Base-by-base conservation (phyloP, 2,113 vertebrate species). In the Kryptolebias marmoratus region DNA sequence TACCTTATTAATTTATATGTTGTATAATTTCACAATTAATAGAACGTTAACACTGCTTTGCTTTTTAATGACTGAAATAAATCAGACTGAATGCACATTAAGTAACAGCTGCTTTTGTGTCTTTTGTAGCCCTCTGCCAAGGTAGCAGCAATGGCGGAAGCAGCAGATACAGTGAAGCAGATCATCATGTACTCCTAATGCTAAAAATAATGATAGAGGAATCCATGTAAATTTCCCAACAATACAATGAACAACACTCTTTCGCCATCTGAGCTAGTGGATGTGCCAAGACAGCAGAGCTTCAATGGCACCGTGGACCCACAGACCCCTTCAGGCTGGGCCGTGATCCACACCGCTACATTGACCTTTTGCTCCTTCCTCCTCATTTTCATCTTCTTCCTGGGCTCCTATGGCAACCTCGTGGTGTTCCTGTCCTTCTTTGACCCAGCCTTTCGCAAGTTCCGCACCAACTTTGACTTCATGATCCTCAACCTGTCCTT, bases 401-500 rank as follows among this genome's bases (percentile, higher is more conserved):
- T 99, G 82, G 98, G 98, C 65, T 98, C 97, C 12, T 99, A 98
- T 0, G 96, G 98, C 73, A 99, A 99, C 87, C 92, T 97, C 11
- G 95, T 98, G 68, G 97, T 98, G 78, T 96, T 99, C 77, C 90
- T 98, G 77, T 98, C 97, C 48, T 98, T 98, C 89, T 98, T 99
- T 2, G 96, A 98, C 80, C 97, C 97, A 0, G 95, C 97, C 28
- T 96, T 98, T 59, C 93, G 98, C 80, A 99, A 97, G 88, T 96
- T 98, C 89, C 94, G 97, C 88, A 98, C 97, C 79, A 95, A 98
- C 92, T 98, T 98, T 58, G 98, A 99, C 87, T 97, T 99, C 86
- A 96, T 99, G 97, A 95, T 98, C 87, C 94, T 99, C 83, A 99
- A 98, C 86, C 88, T 99, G 62, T 97, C 97, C 67, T 97, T 99